Evolutionary conservation across 2,888 invertebrate genomes (phyloP).

Genomic region (Conomelus anceps): DNA sequence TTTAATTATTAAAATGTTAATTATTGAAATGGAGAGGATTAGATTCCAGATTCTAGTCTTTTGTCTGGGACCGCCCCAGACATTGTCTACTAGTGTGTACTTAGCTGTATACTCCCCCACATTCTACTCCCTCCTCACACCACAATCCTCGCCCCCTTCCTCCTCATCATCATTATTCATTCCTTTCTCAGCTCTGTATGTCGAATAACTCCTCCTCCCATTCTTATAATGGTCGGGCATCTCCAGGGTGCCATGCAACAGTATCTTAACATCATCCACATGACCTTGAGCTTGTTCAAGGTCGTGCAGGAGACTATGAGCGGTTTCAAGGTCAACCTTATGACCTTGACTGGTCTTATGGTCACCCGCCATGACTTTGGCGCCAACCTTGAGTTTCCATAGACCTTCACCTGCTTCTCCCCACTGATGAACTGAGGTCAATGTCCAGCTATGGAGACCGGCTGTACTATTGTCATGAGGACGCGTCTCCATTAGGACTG

Average conservation of each 20-base stretch:
- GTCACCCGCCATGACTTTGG: slow-evolving; percentile 41
- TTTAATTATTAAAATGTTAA: no score
- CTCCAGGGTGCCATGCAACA: slow-evolving; percentile 64
- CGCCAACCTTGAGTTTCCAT: slow-evolving; percentile 52
- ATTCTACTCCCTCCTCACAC: no score
- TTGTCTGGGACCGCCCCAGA: no score
- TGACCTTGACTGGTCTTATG: no score
- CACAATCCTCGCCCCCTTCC: no score
- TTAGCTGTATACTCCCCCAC: no score
- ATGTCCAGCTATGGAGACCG: slow-evolving; percentile 76
- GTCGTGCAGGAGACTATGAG: not conserved
- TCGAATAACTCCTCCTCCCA: slow-evolving; percentile 38
- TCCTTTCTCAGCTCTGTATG: slow-evolving; percentile 3
- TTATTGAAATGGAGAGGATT: no score
- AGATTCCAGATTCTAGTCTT: no score
- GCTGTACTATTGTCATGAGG: slow-evolving; percentile 63
- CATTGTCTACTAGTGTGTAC: no score
- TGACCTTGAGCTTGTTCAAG: slow-evolving; percentile 47
- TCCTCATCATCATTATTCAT: not conserved
- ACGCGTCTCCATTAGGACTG: slow-evolving; percentile 63
- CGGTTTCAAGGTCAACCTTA: no score
- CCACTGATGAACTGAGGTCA: slow-evolving; percentile 88
- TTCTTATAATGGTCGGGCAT: slow-evolving; percentile 56
- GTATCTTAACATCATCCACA: slow-evolving; percentile 52
- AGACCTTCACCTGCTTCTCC: slow-evolving; percentile 70